A percentile compares a stretch with the other conserved stretches of the same genome.
Conservation (phyloP, 2,113 vertebrate species). For the Muntiacus muntjak region DNA sequence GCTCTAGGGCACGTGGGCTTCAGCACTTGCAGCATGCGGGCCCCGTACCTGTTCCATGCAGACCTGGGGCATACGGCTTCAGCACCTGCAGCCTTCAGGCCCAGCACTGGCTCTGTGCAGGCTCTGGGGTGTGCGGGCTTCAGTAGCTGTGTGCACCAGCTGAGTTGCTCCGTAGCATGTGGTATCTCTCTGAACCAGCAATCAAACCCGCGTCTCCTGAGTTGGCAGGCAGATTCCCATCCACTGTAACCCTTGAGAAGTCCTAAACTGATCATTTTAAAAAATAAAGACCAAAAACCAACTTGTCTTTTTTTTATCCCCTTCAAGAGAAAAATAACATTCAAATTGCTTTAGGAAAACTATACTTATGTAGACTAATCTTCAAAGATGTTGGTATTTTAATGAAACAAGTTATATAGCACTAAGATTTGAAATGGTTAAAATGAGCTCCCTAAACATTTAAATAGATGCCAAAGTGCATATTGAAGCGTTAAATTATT, state of each 20-base stretch:
- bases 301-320: not conserved
- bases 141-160: not conserved
- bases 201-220: fast-evolving
- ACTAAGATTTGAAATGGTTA: not conserved
- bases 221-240: not conserved
- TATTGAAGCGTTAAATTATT: not conserved
- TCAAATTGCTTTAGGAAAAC: not conserved
- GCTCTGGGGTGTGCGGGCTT: fast-evolving
- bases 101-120: not conserved
- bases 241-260: not conserved
- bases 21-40: fast-evolving
- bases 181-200: not conserved
- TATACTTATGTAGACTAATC: not conserved
- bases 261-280: not conserved
- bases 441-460: not conserved
- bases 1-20: not conserved
- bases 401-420: not conserved
- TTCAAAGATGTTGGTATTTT: not conserved
- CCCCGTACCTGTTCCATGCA: no score
- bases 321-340: not conserved
- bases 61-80: not conserved
- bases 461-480: not conserved
- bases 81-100: not conserved
- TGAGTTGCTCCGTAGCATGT: not conserved
- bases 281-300: not conserved